Evolutionary conservation across 2,113 vertebrate genomes (phyloP), one percentile per base, ranked within the genome.

Genomic region (Toxostoma redivivum): DNA sequence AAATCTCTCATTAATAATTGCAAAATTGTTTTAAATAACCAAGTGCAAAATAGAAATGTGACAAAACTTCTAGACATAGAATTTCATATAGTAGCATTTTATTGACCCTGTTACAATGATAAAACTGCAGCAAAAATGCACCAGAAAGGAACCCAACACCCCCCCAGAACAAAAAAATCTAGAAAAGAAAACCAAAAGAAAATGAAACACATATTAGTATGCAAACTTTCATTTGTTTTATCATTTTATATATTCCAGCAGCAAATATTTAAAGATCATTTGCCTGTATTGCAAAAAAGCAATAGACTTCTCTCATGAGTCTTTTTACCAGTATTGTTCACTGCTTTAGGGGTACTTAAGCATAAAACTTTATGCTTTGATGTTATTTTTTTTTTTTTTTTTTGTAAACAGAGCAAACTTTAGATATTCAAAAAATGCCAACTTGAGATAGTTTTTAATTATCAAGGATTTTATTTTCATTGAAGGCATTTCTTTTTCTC

Each of bases 111-210:
- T 58, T 50, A n/a, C 25, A 64, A 38, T 33, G 5, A 8, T 57
- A n/a, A 2, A 66, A 38, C 3, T 81, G 15, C 2, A 66, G 40
- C 1, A 76, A 61, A 35, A 72, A 44, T 23, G 6, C 7, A n/a
- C 15, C 5, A 9, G 10, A 48, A 48, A 42, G 8, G 15, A 42
- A 11, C 1, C 2, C 8, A 31, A 23, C 9, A n/a, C n/a, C n/a
- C n/a, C n/a, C n/a, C 4, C 1, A 24, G n/a, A 15, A 42, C 6
- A 42, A 42, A 35, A 24, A 25, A 11, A 54, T 10, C 11, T 51
- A 27, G 3, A 67, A 82, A 62, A 74, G 11, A 19, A 58, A 67
- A 69, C 3, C 2, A 57, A 82, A 72, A 2, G 8, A 21, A 71
- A 71, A 23, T 4, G 9, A 86, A 58, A 9, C 3, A 51, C 15